These are phyloP conservation scores for Oryctes rhinoceros DNA, from an alignment of 1,140 invertebrate genomes.

Conservation along the genomic window DNA sequence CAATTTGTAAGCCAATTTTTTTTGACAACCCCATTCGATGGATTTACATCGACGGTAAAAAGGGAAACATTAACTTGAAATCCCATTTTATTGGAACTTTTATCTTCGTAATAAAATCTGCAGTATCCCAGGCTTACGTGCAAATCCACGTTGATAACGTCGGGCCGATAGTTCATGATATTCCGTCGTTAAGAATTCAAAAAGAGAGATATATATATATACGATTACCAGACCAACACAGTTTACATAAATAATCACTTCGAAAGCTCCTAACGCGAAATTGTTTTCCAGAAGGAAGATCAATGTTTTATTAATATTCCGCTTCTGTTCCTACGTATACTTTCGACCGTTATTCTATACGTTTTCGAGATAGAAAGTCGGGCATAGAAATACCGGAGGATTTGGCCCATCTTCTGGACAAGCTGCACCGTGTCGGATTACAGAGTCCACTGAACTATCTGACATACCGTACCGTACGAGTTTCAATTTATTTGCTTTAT, in stretches of 20 bases:
- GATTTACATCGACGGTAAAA: constrained; percentile 10
- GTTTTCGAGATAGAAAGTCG: no score
- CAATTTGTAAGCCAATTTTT: not conserved
- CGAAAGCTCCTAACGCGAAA: no score
- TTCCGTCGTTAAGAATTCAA: no score
- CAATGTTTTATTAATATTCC: no score
- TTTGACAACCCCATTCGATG: constrained; percentile 4
- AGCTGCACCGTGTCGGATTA: not conserved
- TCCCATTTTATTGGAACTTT: constrained; percentile 21
- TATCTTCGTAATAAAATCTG: constrained; percentile 18
- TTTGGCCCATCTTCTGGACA: not conserved
- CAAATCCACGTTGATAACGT: not conserved
- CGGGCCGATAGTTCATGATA: not conserved
- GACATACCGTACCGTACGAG: not conserved
- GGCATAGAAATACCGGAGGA: no score
- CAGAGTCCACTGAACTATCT: not conserved
- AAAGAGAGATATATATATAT: no score
- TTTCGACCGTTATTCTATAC: no score
- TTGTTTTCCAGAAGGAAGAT: no score
- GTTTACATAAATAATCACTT: no score
- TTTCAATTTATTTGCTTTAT: constrained; percentile 13
- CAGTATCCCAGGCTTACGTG: constrained; percentile 1
- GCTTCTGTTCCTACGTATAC: no score
- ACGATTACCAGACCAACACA: no score
- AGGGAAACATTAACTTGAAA: constrained; percentile 6